Conservation (phyloP, 1,140 invertebrate genomes). For the Drepana arcuata region DNA sequence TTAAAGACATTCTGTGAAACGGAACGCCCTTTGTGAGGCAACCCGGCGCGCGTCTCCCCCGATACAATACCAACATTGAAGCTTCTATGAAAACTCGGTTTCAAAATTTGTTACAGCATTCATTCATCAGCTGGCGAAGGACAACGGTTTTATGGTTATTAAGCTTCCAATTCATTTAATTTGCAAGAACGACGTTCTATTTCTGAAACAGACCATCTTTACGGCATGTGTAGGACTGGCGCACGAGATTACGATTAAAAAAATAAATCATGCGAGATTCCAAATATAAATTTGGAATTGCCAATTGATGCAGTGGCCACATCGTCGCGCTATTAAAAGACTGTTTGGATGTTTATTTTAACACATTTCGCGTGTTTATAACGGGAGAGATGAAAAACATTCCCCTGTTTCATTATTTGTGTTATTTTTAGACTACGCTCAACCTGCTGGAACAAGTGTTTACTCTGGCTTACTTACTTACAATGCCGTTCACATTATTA, state of each 20-base stretch:
- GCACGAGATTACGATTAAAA: slow-evolving; percentile 33
- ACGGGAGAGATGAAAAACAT: slow-evolving; percentile 66
- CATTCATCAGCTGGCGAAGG: slow-evolving; percentile 22
- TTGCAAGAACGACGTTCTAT: slow-evolving; percentile 17
- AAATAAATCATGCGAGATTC: slow-evolving; percentile 58
- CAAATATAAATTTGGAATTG: slow-evolving; percentile 54
- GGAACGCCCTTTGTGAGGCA: slow-evolving; percentile 37
- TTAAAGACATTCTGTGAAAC: slow-evolving; percentile 47
- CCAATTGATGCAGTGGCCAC: slow-evolving; percentile 62
- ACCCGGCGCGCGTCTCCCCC: slow-evolving; percentile 15
- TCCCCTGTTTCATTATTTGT: slow-evolving; percentile 68
- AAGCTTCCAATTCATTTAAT: no score
- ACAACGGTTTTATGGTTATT: no score
- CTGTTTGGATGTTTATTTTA: slow-evolving; percentile 67
- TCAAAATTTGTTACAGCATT: slow-evolving; percentile 19
- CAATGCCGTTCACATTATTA: slow-evolving; percentile 58
- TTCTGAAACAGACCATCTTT: slow-evolving; percentile 27
- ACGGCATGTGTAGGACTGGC: slow-evolving; percentile 28
- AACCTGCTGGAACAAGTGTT: slow-evolving; percentile 64
- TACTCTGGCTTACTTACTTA: slow-evolving; percentile 57
- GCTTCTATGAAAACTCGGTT: slow-evolving; percentile 19
- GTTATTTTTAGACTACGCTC: slow-evolving; percentile 64
- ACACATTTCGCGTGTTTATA: slow-evolving; percentile 68
- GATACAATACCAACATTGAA: slow-evolving; percentile 22
- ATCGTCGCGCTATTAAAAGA: slow-evolving; percentile 65